Conservation (phyloP, 2,888 invertebrate genomes). For the Diplolepis rosae region DNA sequence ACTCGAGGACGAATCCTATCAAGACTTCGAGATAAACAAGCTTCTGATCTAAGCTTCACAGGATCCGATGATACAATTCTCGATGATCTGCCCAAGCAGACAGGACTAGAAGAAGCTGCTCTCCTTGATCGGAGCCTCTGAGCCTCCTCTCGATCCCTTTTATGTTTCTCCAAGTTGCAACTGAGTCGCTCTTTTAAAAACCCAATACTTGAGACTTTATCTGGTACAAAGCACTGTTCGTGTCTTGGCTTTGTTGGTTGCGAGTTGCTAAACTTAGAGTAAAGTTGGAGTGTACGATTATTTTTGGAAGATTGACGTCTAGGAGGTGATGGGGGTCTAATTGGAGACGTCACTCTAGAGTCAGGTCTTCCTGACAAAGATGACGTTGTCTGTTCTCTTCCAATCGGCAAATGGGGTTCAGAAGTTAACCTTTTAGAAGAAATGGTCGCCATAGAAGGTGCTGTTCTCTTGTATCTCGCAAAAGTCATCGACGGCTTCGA, state of each 20-base stretch:
- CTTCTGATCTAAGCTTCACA: slow-evolving; percentile 52
- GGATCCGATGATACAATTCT: slow-evolving; percentile 42
- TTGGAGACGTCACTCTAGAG: slow-evolving; percentile 67
- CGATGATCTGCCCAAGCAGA: slow-evolving; percentile 39
- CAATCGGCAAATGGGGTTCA: not conserved
- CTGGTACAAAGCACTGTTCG: slow-evolving; percentile 75
- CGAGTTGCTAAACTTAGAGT: slow-evolving; percentile 72
- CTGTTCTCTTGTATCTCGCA: slow-evolving; percentile 78
- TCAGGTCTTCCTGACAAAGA: slow-evolving; percentile 42
- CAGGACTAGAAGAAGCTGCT: slow-evolving; percentile 53
- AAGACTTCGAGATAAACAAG: slow-evolving; percentile 45
- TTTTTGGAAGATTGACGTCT: slow-evolving; percentile 84
- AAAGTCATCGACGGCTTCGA: slow-evolving; percentile 75
- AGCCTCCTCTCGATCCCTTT: slow-evolving; percentile 48
- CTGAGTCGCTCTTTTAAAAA: slow-evolving; percentile 79
- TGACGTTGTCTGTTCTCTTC: slow-evolving; percentile 20
- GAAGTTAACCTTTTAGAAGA: slow-evolving; percentile 16
- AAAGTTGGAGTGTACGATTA: slow-evolving; percentile 81
- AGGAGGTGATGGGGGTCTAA: slow-evolving; percentile 81
- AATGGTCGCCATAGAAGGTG: slow-evolving; percentile 51
- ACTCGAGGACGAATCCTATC: slow-evolving; percentile 43
- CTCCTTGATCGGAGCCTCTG: slow-evolving; percentile 47
- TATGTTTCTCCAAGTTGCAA: slow-evolving; percentile 75
- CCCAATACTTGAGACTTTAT: slow-evolving; percentile 76
- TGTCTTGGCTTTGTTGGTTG: slow-evolving; percentile 71